Evolutionary conservation across 2,888 invertebrate genomes (phyloP).

Genomic region (Gasteruption jaculator): DNA sequence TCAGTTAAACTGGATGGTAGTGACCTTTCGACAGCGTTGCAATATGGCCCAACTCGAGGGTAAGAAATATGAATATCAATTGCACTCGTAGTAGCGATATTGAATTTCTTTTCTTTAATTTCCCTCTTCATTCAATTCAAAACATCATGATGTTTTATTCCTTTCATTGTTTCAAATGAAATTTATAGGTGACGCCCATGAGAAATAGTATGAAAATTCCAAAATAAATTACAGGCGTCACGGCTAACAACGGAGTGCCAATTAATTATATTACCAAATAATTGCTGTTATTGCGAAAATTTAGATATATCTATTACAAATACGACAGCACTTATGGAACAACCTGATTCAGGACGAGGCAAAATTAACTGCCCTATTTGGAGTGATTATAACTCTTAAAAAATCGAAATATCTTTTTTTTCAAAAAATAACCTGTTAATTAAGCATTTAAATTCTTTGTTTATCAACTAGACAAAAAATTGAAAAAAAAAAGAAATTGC

Average conservation of each 20-base stretch:
- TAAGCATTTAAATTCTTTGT: background rate
- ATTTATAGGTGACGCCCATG: background rate
- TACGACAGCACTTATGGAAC: too few relatives aligned
- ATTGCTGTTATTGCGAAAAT: too few relatives aligned
- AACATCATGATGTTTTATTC: background rate
- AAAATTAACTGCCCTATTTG: too few relatives aligned
- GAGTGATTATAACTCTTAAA: too few relatives aligned
- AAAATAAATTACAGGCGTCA: too few relatives aligned
- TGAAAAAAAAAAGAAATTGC: too few relatives aligned
- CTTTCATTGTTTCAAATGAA: background rate
- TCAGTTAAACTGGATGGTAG: conserved; percentile 54
- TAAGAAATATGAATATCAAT: conserved; percentile 34
- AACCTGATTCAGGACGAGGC: too few relatives aligned
- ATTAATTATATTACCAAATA: too few relatives aligned
- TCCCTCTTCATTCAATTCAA: background rate
- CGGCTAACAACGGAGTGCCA: too few relatives aligned
- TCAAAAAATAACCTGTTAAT: conserved; percentile 7
- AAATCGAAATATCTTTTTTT: too few relatives aligned
- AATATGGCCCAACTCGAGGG: conserved; percentile 74
- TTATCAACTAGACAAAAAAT: too few relatives aligned
- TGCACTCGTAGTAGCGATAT: background rate
- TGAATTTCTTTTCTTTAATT: background rate
- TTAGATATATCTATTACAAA: too few relatives aligned
- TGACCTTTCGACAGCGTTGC: conserved; percentile 63
- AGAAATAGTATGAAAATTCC: conserved; percentile 1